Base-by-base conservation (phyloP, 2,888 invertebrate species). In the Strigamia maritima region DNA sequence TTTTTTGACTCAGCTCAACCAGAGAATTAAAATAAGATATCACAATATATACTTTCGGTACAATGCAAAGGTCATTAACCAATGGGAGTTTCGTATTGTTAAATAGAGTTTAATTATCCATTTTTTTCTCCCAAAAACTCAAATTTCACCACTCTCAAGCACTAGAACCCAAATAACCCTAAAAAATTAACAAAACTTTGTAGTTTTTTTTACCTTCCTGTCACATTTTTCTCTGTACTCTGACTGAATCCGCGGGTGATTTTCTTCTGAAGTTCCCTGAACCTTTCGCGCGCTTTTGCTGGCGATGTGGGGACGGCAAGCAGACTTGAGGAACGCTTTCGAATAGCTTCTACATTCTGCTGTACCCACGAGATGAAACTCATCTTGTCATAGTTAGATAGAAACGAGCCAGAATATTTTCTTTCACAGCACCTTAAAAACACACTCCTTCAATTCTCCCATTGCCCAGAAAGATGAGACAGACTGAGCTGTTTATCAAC, bases 281-380 rank as follows among this genome's bases (percentile, higher is more conserved):
- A 54, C 54, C 54, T 54, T 54, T 54, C n/a, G 54, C 54, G 54
- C 54, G 54, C 54, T 54, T 54, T 54, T 54, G 54, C 54, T 7
- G 54, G n/a, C 14, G 54, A 54, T n/a, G 54, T 10, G 16, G 54
- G 54, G 16, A 54, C 54, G 19, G 54, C 54, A 16, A 54, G 54
- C 6, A 54, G 54, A 54, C n/a, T 54, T 7, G 54, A 54, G 19
- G 54, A 54, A n/a, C 54, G 54, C 19, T 54, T 7, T n/a, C 54
- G 7, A 16, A 54, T 54, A 6, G 54, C 54, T 54, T 54, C 54
- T 19, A 54, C 54, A 54, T 54, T 54, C 16, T 54, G 54, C 54
- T 54, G 54, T 4, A 54, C 54, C 54, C 54, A 54, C 8, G 54
- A 7, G 6, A 54, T 54, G 19, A 54, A 54, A 54, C 54, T 54